Evolutionary conservation across 92 coral and sea anemone genomes (phyloP), one percentile per base, ranked within the genome.

Genomic region (Epizoanthus rinbou): DNA sequence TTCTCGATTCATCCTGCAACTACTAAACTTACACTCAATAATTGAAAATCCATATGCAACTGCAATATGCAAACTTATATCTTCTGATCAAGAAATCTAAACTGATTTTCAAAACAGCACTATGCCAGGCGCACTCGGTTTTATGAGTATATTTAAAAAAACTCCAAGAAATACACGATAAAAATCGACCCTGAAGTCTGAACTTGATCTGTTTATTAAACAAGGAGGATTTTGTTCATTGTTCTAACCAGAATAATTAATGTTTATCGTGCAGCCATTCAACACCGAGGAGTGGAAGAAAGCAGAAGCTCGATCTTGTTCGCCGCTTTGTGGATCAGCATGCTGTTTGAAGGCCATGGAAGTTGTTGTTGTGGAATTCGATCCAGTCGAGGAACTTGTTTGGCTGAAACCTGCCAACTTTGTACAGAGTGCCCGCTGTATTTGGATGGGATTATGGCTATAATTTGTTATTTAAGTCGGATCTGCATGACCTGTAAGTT

Each of bases 401-500:
- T 17, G 64, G 23, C 21, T 17, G 64, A 58, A 17, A 21, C 64
- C 64, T 17, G 64, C 64, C 22, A 58, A 58, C 64, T 21, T 14
- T 18, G 64, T 17, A 58, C 64, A 58, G 64, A 58, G 64, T 58
- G 64, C 23, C 17, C 6, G 64, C 23, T 58, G 64, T 21, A 58
- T 58, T 6, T 17, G 15, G 64, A 58, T 14, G 0, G 64, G 64
- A 14, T 58, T 58, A 21, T 58, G 24, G 23, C 24, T 18, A 6
- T 58, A 58, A 21, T 14, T 58, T 0, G 17, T 58, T 6, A 58
- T 58, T 16, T 0, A 58, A 3, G 24, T 17, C 21, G 23, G 23
- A 58, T 58, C 64, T 58, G 64, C 64, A 2, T 58, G 64, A 21
- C 64, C 64, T 58, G 62, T 57, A 57, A 57, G 62, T 57, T 57